Percentiles rank a stretch among this genome's conserved stretches.
phyloP scores from a whole-genome alignment of 2,888 invertebrate species.

The Proisotoma minuta region DNA sequence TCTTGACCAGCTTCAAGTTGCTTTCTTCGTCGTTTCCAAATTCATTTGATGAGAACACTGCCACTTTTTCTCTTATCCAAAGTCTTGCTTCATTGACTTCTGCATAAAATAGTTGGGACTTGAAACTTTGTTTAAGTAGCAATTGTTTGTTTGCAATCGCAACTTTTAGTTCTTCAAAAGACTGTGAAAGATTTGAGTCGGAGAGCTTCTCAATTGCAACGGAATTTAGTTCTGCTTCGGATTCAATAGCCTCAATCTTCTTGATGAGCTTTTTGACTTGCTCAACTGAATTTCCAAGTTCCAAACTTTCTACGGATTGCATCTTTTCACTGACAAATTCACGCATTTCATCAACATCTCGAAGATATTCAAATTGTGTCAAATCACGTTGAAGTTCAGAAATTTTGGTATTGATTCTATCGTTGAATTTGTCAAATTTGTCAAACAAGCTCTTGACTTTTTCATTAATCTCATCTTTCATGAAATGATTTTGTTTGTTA shows the following conservation, averaged over 20 bases:
- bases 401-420: background rate
- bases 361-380: background rate
- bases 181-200: too few relatives aligned
- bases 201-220: too few relatives aligned
- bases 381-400: background rate
- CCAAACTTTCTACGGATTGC: background rate
- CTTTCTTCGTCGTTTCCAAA: constrained; percentile 93
- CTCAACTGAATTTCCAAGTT: background rate
- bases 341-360: background rate
- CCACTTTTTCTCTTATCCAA: constrained; percentile 82
- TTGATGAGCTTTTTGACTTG: background rate
- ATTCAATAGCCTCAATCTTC: background rate
- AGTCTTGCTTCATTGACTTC: constrained; percentile 85
- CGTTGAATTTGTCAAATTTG: constrained; percentile 61
- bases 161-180: too few relatives aligned
- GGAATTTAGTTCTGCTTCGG: too few relatives aligned
- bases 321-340: background rate
- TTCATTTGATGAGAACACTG: constrained; percentile 69
- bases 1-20: constrained; percentile 67
- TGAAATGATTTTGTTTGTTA: constrained; percentile 75
- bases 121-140: constrained; percentile 64
- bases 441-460: constrained; percentile 64
- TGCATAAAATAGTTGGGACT: constrained; percentile 81
- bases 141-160: background rate
- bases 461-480: constrained; percentile 75